Evolutionary conservation across 2,888 invertebrate genomes (phyloP).

Genomic region (Abrostola triplasia): DNA sequence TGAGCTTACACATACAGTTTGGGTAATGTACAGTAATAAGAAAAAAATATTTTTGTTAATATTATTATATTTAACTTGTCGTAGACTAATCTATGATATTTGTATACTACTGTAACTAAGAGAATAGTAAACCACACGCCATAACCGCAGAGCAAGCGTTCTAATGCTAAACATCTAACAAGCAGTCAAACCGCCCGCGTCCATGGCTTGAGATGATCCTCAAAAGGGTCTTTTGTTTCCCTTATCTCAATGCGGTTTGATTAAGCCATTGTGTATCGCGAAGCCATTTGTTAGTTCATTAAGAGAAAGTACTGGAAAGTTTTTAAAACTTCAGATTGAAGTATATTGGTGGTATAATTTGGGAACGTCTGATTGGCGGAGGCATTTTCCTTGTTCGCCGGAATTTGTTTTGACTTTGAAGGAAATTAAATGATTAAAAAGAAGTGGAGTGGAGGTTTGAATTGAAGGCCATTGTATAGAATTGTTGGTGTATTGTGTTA

Average conservation of each 20-base stretch:
- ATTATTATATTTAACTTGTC: too few species aligned
- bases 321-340: constrained; percentile 54
- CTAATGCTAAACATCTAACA: not conserved
- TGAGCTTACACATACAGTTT: too few species aligned
- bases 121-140: not conserved
- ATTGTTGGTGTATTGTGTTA: too few species aligned
- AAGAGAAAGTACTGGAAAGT: constrained; percentile 58
- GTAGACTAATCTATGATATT: too few species aligned
- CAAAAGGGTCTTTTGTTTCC: constrained; percentile 75
- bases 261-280: constrained; percentile 80
- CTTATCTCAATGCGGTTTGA: constrained; percentile 82
- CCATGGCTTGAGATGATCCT: constrained; percentile 14
- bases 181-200: not conserved
- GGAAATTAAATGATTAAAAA: constrained; percentile 43
- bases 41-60: too few species aligned
- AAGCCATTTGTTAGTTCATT: constrained; percentile 80
- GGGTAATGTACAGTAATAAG: too few species aligned
- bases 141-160: not conserved
- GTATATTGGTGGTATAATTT: constrained; percentile 45
- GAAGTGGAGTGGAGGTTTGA: constrained; percentile 11
- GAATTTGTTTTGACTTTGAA: constrained; percentile 38
- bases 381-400: constrained; percentile 38
- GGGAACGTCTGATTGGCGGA: constrained; percentile 34
- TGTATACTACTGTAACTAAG: not conserved
- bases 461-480: constrained; percentile 3